Percentiles rank a stretch among this genome's conserved stretches.
Evolutionary conservation across 2,888 invertebrate genomes (phyloP).

Genomic region (Caradrina clavipalpis): DNA sequence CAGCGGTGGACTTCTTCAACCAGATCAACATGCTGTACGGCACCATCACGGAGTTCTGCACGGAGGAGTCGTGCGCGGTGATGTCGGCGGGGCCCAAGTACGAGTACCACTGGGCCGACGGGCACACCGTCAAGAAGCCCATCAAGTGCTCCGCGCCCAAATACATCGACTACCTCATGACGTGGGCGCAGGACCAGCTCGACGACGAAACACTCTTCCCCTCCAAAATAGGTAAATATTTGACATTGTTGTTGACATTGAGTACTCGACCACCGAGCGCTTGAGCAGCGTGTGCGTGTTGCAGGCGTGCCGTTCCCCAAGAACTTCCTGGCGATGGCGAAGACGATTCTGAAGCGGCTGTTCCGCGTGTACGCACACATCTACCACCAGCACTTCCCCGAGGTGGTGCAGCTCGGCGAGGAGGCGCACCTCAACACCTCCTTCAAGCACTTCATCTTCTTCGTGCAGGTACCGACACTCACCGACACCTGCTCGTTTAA

Average conservation of each 20-base stretch:
- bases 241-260: not conserved
- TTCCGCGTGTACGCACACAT: constrained; percentile 99
- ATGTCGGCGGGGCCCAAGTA: constrained; percentile 99
- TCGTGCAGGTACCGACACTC: constrained; percentile 93
- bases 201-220: constrained; percentile 99
- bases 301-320: constrained; percentile 99
- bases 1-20: constrained; percentile 99
- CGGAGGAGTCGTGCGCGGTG: constrained; percentile 98
- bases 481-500: too few species aligned
- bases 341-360: constrained; percentile 99
- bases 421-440: constrained; percentile 99
- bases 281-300: constrained; percentile 14
- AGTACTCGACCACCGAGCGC: not conserved
- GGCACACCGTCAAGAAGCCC: constrained; percentile 99
- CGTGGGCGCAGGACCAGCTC: constrained; percentile 99
- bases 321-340: constrained; percentile 98
- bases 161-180: constrained; percentile 99
- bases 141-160: constrained; percentile 99
- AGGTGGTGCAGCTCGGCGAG: constrained; percentile 99
- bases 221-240: constrained; percentile 95
- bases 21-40: constrained; percentile 99
- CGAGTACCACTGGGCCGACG: constrained; percentile 99
- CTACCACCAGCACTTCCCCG: constrained; percentile 99
- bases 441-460: constrained; percentile 99
- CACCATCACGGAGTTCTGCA: constrained; percentile 99